These are phyloP conservation scores for Heteromormyrus szaboi DNA, from an alignment of 2,797 vertebrate species.

Conservation along the genomic window DNA sequence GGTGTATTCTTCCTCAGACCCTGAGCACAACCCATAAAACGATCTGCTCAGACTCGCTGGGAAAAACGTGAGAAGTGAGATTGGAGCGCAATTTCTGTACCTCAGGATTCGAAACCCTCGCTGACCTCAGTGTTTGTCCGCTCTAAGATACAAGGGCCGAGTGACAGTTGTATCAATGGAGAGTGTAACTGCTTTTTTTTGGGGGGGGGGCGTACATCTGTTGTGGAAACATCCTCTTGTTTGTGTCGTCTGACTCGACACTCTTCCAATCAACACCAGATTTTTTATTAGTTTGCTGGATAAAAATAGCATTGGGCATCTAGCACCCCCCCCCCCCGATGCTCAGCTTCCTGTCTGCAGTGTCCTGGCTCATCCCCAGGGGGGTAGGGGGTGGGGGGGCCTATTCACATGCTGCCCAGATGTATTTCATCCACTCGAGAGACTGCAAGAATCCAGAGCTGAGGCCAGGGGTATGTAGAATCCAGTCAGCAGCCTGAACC, in stretches of 20 bases:
- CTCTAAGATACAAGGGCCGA: conserved; percentile 21
- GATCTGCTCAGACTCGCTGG: neutral
- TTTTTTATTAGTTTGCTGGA: conserved; percentile 56
- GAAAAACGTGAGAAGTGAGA: neutral
- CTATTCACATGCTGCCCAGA: conserved; percentile 37
- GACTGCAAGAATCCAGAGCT: neutral
- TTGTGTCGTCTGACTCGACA: conserved; percentile 42
- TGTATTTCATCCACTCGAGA: conserved; percentile 32
- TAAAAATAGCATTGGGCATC: conserved; percentile 57
- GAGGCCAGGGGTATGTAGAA: neutral
- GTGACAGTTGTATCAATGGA: conserved; percentile 14
- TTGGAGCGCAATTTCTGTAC: neutral
- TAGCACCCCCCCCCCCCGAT: conserved; percentile 33
- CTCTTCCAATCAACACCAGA: conserved; percentile 47
- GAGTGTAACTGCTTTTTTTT: conserved; percentile 25
- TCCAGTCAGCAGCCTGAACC: neutral
- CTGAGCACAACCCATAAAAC: neutral
- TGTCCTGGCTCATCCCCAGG: conserved; percentile 36
- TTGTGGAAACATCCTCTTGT: conserved; percentile 20
- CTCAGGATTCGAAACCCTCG: neutral
- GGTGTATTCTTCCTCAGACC: neutral
- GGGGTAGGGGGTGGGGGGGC: conserved; percentile 23
- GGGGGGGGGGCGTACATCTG: neutral
- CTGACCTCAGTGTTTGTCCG: neutral
- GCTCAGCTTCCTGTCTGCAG: conserved; percentile 52